Evolutionary conservation across 2,113 vertebrate genomes (phyloP).

Genomic region (Sula dactylatra): DNA sequence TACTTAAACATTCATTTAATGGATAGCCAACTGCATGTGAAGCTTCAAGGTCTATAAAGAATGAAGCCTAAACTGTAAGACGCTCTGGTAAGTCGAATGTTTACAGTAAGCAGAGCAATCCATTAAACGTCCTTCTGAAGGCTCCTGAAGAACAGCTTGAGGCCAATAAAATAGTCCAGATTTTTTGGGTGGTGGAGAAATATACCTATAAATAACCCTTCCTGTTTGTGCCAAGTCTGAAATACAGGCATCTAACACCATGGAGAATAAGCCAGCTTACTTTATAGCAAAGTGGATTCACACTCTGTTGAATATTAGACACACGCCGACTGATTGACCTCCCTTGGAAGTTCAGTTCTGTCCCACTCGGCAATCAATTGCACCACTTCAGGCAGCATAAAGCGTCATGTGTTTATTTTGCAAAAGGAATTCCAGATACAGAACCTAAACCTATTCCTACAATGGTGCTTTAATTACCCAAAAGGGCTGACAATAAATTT

Average conservation of each 20-base stretch:
- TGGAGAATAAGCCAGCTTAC: not conserved
- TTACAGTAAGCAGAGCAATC: constrained; percentile 13
- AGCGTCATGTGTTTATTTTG: not conserved
- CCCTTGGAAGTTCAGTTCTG: not conserved
- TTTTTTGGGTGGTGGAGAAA: not conserved
- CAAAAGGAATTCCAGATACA: not conserved
- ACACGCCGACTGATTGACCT: not conserved
- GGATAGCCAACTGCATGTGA: not conserved
- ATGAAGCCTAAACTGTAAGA: constrained; percentile 33
- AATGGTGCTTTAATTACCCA: constrained; percentile 10
- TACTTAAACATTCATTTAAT: not conserved
- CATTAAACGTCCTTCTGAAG: not conserved
- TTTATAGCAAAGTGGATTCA: not conserved
- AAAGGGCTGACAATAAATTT: constrained; percentile 24
- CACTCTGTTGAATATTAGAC: not conserved
- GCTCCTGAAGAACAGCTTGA: not conserved
- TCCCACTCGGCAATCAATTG: not conserved
- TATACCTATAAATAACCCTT: not conserved
- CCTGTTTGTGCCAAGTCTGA: not conserved
- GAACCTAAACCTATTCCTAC: not conserved
- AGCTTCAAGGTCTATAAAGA: not conserved
- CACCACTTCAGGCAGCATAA: not conserved
- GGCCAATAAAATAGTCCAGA: not conserved
- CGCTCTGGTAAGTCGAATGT: not conserved
- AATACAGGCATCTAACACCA: not conserved